Evolutionary conservation across 2,113 vertebrate genomes (phyloP).

Genomic region (Aramus guarauna): DNA sequence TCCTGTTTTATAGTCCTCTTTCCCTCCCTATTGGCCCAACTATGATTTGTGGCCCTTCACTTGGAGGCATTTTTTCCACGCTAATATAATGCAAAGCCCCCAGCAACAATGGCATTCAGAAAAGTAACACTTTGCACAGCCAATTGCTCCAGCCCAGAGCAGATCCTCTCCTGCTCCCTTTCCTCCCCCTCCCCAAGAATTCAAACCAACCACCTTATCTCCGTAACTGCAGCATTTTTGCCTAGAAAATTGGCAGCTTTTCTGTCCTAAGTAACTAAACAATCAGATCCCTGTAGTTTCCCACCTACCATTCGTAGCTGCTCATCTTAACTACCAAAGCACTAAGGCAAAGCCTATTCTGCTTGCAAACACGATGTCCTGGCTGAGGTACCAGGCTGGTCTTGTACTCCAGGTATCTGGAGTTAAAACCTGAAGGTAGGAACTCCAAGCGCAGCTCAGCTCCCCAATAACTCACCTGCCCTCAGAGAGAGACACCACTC

Average conservation of each 20-base stretch:
- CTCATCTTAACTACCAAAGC: neutral
- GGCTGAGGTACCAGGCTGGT: neutral
- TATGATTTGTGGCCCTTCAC: constrained; percentile 48
- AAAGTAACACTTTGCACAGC: neutral
- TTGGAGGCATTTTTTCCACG: neutral
- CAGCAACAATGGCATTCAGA: neutral
- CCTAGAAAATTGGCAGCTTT: neutral
- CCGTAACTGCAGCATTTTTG: neutral
- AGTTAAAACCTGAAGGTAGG: neutral
- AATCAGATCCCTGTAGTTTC: neutral
- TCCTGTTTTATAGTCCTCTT: constrained; percentile 52
- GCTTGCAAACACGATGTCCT: fast-evolving
- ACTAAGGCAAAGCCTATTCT: neutral
- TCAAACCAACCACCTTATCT: neutral
- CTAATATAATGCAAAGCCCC: constrained; percentile 49
- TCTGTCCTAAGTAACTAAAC: neutral
- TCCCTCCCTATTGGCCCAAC: constrained; percentile 13
- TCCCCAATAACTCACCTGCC: neutral
- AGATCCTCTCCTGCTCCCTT: neutral
- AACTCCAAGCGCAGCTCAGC: neutral
- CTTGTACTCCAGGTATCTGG: neutral
- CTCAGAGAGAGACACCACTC: neutral
- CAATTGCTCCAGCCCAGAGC: neutral
- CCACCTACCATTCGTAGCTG: neutral
- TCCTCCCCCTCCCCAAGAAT: neutral